Base-by-base conservation (phyloP, 2,888 invertebrate genomes). In the Girardia tigrina region DNA sequence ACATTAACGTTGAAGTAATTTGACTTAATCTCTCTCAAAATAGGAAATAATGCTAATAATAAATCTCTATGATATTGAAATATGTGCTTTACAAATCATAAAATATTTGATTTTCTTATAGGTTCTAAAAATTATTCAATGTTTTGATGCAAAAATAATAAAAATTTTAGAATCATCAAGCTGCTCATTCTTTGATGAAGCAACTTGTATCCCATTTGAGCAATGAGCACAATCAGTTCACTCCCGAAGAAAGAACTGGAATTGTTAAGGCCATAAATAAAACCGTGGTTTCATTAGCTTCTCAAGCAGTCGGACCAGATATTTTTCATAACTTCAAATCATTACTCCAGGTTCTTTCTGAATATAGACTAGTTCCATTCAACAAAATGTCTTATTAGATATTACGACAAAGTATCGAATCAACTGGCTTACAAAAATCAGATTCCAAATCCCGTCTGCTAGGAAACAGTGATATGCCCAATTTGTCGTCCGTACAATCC, bases 201-300 rank as follows among this genome's bases (percentile, higher is more conserved):
- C 77, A 78, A 42, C 29, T 74, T n/a, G 56, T 73, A 14, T 26
- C 70, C n/a, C 78, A 70, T 28, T 28, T 75, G 20, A 27, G 74
- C 8, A 73, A 77, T 29, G 42, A 71, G 16, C 77, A 75, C 27
- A 77, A 77, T 71, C 78, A 79, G 29, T 79, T 80, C 0, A 88
- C 80, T 88, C 89, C 78, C 86, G 76, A 8, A 77, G 75, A 1
- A 84, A 79, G 74, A 77, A 71, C 56, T 20, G 73, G 70, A 6
- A 69, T 27, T 29, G 76, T 76, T 26, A n/a, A 70, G 23, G 76
- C 77, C 12, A 56, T 76, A 42, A 29, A 42, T 27, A 29, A 29
- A 28, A 76, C 76, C 12, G 76, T 76, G 1, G 69, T 76, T 42
- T 42, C 28, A n/a, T 26, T 70, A 12, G 76, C 76, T 28, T 28